Percentiles rank a stretch among this genome's conserved stretches.
These are phyloP conservation scores for Potamarius usumacintae DNA, from an alignment of 2,113 vertebrate species.

Conservation along the genomic window DNA sequence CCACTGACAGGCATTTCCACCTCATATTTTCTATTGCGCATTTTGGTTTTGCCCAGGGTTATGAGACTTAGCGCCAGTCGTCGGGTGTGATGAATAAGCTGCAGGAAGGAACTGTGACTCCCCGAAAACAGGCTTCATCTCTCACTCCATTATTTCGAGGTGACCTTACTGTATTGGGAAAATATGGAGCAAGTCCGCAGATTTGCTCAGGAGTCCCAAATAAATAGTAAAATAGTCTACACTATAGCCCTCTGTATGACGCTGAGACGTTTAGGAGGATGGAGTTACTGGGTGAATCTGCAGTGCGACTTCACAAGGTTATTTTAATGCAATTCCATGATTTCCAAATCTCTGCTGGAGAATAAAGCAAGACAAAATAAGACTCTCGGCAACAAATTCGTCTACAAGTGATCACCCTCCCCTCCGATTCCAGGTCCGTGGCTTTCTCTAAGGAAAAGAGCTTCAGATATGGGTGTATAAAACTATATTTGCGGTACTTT, in stretches of 20 bases:
- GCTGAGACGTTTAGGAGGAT: slow-evolving; percentile 27
- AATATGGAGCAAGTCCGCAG: slow-evolving; percentile 22
- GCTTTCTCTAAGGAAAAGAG: slow-evolving; percentile 19
- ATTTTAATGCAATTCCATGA: slow-evolving; percentile 41
- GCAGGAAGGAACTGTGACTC: slow-evolving; percentile 42
- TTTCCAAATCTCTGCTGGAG: slow-evolving; percentile 45
- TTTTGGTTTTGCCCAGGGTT: slow-evolving; percentile 38
- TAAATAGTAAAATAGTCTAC: slow-evolving; percentile 40
- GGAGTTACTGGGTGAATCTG: slow-evolving; percentile 36
- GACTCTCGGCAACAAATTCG: slow-evolving; percentile 26
- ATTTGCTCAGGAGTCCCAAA: slow-evolving; percentile 36
- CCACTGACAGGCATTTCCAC: slow-evolving; percentile 58
- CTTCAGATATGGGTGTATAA: slow-evolving; percentile 13
- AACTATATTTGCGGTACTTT: slow-evolving; percentile 10
- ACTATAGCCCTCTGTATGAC: slow-evolving; percentile 20
- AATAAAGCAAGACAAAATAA: slow-evolving; percentile 25
- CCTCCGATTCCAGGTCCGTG: neutral
- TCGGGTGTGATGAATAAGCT: slow-evolving; percentile 38
- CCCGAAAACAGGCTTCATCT: slow-evolving; percentile 22
- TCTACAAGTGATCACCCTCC: slow-evolving; percentile 17
- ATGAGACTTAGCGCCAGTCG: slow-evolving; percentile 14
- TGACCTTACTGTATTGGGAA: slow-evolving; percentile 41
- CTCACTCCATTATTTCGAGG: slow-evolving; percentile 38
- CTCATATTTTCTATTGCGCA: slow-evolving; percentile 41
- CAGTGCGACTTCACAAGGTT: slow-evolving; percentile 35